Conservation (phyloP, 2,797 vertebrate species). For the Argya squamiceps region DNA sequence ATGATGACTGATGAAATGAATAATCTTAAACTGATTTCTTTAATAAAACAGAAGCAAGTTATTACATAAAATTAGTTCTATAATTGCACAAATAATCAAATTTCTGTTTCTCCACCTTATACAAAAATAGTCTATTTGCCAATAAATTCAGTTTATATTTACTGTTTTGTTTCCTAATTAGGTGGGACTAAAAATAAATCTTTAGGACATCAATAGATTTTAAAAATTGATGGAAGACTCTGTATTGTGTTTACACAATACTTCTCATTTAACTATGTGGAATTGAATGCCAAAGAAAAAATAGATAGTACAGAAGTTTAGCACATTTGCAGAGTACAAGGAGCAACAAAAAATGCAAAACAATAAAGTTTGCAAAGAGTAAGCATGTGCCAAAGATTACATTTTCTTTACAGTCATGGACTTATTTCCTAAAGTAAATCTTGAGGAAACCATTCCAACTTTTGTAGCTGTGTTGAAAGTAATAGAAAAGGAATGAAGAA, state of each 20-base stretch:
- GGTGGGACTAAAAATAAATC: not conserved
- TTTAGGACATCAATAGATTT: not conserved
- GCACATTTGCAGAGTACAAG: conserved; percentile 11
- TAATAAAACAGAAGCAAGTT: not conserved
- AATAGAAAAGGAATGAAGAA: not conserved
- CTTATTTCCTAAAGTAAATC: not conserved
- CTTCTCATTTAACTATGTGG: not conserved
- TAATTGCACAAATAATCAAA: not conserved
- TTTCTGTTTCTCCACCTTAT: not conserved
- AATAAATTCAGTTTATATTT: not conserved
- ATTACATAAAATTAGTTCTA: not conserved
- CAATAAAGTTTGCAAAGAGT: conserved; percentile 29
- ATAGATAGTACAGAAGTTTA: conserved; percentile 30
- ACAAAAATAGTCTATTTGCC: not conserved
- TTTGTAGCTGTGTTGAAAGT: not conserved
- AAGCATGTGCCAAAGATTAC: not conserved
- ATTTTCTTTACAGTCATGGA: not conserved
- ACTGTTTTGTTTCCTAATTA: not conserved
- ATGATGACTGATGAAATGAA: not conserved
- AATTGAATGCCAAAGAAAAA: not conserved
- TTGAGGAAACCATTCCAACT: not conserved
- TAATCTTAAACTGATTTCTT: not conserved
- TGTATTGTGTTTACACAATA: not conserved
- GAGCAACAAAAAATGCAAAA: conserved; percentile 69
- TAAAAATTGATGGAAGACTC: not conserved